These are phyloP conservation scores for Heterochromis multidens DNA, from an alignment of 2,113 vertebrate species.

Conservation along the genomic window DNA sequence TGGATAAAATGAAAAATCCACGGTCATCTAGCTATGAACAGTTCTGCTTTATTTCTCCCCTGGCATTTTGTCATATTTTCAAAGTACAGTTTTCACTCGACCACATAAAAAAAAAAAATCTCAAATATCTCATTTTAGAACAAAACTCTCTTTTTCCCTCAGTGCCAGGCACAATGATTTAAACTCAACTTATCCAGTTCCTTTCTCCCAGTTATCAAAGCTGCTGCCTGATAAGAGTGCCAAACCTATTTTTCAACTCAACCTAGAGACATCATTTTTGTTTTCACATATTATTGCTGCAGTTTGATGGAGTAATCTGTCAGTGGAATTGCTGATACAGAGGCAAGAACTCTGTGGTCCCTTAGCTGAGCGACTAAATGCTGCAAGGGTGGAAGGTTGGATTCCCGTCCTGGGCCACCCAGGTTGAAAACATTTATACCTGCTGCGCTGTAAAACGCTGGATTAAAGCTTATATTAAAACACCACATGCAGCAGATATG, in stretches of 20 bases:
- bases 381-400: not conserved
- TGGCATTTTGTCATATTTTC: not conserved
- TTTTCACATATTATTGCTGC: constrained; percentile 28
- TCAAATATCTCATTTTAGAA: constrained; percentile 22
- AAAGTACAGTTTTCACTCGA: not conserved
- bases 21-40: not conserved
- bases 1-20: not conserved
- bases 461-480: not conserved
- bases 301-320: constrained; percentile 31
- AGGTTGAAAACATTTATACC: not conserved
- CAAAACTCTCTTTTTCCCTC: not conserved
- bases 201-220: constrained; percentile 30
- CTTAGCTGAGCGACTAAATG: not conserved
- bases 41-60: not conserved
- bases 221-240: constrained; percentile 24
- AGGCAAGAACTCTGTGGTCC: not conserved
- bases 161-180: constrained; percentile 17
- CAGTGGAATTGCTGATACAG: constrained; percentile 1
- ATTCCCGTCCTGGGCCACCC: not conserved
- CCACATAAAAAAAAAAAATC: not conserved
- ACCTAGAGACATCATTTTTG: constrained; percentile 31
- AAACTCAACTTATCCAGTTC: constrained; percentile 9
- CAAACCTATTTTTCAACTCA: constrained; percentile 27
- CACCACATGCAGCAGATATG: not conserved
- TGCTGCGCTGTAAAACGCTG: not conserved